These are phyloP conservation scores for Aporophyla lueneburgensis DNA, from an alignment of 2,888 invertebrate species.

Conservation along the genomic window DNA sequence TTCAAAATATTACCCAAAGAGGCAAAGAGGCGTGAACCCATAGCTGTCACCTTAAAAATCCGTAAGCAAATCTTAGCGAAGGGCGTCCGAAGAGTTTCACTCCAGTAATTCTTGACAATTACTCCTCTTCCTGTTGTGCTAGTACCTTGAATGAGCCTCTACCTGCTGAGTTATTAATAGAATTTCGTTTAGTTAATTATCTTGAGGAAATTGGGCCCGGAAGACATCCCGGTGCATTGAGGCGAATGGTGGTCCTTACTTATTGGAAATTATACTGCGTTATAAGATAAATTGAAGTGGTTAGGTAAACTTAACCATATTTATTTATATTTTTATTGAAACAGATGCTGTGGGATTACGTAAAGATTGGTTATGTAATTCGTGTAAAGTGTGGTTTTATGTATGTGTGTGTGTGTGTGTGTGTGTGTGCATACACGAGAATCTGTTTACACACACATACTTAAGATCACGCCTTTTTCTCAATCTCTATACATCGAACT, in stretches of 20 bases:
- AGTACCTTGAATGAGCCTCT: conserved; percentile 27
- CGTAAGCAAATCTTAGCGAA: conserved; percentile 39
- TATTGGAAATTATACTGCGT: neutral
- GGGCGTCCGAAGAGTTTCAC: conserved; percentile 28
- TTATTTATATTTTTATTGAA: neutral
- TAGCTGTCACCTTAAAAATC: conserved; percentile 30
- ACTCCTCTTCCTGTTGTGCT: conserved; percentile 37
- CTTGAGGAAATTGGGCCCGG: conserved; percentile 41
- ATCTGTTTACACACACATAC: too few species aligned
- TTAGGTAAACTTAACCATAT: neutral
- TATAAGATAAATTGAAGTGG: neutral
- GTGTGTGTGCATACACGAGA: too few species aligned
- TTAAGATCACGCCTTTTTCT: too few species aligned
- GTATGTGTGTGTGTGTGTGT: too few species aligned
- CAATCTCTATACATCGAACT: neutral
- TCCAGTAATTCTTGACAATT: conserved; percentile 51
- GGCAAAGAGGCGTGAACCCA: conserved; percentile 14
- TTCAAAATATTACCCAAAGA: conserved; percentile 13
- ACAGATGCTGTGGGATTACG: too few species aligned
- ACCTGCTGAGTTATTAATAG: conserved; percentile 44
- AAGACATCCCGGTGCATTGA: conserved; percentile 8
- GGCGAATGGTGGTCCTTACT: neutral
- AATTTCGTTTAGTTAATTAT: conserved; percentile 39
- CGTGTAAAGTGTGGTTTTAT: too few species aligned
- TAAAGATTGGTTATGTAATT: too few species aligned